Base-by-base conservation (phyloP, 2,113 vertebrate species). In the rat (Rattus norvegicus) region DNA sequence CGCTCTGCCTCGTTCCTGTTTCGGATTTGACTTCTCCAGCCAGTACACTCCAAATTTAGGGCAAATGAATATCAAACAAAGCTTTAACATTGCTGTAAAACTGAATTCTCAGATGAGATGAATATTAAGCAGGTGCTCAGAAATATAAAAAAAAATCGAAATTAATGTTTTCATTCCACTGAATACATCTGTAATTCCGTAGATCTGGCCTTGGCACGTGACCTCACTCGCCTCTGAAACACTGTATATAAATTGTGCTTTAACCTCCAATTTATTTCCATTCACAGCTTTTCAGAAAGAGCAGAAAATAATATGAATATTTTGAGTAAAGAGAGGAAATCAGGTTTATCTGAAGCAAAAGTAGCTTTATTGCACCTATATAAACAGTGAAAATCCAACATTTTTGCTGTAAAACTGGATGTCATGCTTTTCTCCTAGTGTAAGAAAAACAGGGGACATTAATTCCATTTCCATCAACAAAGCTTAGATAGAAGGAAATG, bases 111-210 rank as follows among this genome's bases (percentile, higher is more conserved):
- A 54, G 1, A 28, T 91, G 49, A 96, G 56, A 56, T 77, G 39
- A 93, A 65, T 70, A 75, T 19, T 59, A 93, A 91, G 26, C 4
- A 80, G 94, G 93, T 87, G 33, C 28, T 94, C 59, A 95, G 49
- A 95, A 97, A 84, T 93, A 65, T 56, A 63, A 86, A 96, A 81
- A 52, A 67, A 86, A 97, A 76, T 26, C 9, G 79, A 83, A 95
- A 77, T 43, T 87, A 72, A 92, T 87, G 79, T 92, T 95, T 94
- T 96, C 63, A 88, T 92, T n/a, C 90, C 88, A 85, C 43, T 87
- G 59, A 94, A 33, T 39, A 67, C 20, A 65, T 90, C 84, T 63
- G 4, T 86, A 90, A 91, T 83, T 93, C 47, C 87, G 73, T 54
- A 87, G 83, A 83, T 67, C 70, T 96, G 72, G 20, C 24, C 59